These are phyloP conservation scores for Notamacropus eugenii DNA, from an alignment of 2,797 vertebrate species.

Conservation along the genomic window DNA sequence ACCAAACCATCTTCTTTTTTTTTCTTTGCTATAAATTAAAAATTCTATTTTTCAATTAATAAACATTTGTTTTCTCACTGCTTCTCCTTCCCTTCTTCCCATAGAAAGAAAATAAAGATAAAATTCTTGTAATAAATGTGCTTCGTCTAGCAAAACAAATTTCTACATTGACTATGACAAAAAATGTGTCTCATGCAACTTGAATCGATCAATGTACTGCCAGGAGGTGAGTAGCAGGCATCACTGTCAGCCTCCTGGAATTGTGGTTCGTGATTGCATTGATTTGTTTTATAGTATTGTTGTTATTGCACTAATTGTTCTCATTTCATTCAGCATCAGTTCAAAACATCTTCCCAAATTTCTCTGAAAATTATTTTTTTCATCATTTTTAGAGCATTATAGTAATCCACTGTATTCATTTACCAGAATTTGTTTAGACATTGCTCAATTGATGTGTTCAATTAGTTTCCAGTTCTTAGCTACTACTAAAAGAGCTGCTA, in stretches of 20 bases:
- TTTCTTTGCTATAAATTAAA: not conserved
- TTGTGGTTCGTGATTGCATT: not conserved
- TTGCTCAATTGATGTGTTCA: not conserved
- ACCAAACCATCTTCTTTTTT: not conserved
- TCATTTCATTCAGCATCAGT: not conserved
- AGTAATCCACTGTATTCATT: not conserved
- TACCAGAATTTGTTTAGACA: not conserved
- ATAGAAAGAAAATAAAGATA: not conserved
- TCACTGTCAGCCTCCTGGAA: not conserved
- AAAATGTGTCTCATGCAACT: not conserved
- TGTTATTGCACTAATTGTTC: not conserved
- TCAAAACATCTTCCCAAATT: not conserved
- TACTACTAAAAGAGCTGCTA: not conserved
- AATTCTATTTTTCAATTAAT: not conserved
- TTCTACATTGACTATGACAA: not conserved
- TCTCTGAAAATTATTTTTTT: not conserved
- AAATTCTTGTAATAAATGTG: not conserved
- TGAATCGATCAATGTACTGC: not conserved
- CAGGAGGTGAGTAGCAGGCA: not conserved
- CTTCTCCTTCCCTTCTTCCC: not conserved
- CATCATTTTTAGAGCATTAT: not conserved
- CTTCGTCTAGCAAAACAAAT: not conserved
- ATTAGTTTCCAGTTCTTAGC: not conserved
- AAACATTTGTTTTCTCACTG: not conserved
- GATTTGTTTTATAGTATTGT: not conserved